phyloP scores from a whole-genome alignment of 2,888 invertebrate species.

The Philonicus albiceps region DNA sequence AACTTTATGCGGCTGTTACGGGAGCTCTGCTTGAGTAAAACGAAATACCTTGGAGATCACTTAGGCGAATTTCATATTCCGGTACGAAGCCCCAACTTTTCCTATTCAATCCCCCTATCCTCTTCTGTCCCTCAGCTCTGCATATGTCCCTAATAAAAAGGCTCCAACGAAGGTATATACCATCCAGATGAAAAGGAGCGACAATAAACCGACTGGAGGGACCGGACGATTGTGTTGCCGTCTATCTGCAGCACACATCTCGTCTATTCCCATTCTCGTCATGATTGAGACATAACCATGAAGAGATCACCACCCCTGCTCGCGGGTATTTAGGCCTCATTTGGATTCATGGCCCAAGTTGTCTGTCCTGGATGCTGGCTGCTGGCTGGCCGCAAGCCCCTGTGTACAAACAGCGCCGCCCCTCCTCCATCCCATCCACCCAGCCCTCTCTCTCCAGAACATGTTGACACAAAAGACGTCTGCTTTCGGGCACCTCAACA shows the following conservation, averaged over 20 bases:
- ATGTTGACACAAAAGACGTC: slow-evolving; percentile 31
- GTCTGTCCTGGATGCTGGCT: background rate
- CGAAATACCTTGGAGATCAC: background rate
- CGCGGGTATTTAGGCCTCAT: slow-evolving; percentile 6
- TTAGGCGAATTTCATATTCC: background rate
- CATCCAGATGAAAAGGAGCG: background rate
- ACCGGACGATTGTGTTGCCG: background rate
- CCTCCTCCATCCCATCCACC: no score
- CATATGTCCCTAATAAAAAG: background rate
- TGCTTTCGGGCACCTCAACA: slow-evolving; percentile 25
- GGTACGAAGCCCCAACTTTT: background rate
- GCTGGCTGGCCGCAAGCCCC: slow-evolving; percentile 2
- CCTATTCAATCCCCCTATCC: background rate
- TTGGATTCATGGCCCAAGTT: slow-evolving; percentile 18
- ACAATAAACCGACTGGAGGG: background rate
- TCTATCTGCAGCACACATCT: background rate
- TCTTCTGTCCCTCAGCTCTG: background rate
- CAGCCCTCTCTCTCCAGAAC: background rate
- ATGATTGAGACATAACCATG: slow-evolving; percentile 34
- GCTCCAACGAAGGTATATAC: background rate
- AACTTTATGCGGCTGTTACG: background rate
- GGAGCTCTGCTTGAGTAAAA: background rate
- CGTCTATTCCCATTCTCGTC: background rate
- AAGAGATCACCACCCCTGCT: background rate
- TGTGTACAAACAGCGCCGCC: slow-evolving; percentile 14